Conservation (phyloP, 64 coral and sea anemone species). For the Stylophora pistillata region DNA sequence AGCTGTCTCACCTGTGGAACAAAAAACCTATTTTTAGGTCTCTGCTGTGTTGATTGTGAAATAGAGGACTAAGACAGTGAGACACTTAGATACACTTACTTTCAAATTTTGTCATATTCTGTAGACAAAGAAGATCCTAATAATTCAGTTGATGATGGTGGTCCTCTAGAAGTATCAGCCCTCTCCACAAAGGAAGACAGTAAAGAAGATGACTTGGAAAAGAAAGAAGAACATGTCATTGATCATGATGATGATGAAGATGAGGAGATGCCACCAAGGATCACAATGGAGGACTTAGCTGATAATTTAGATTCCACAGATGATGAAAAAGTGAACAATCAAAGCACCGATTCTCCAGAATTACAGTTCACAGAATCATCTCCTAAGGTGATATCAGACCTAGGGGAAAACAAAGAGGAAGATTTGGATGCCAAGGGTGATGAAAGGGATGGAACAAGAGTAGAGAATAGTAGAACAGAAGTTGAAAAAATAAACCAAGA, state of each 20-base stretch:
- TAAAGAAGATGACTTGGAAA: not conserved
- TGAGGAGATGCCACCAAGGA: constrained; percentile 47
- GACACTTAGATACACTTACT: not conserved
- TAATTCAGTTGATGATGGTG: constrained; percentile 22
- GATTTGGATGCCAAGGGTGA: not conserved
- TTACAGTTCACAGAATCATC: not conserved
- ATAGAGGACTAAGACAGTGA: too few relatives aligned
- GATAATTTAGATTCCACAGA: constrained; percentile 11
- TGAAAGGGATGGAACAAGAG: not conserved
- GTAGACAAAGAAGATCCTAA: not conserved
- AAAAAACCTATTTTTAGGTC: too few relatives aligned
- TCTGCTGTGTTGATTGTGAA: too few relatives aligned
- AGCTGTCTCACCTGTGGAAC: too few relatives aligned
- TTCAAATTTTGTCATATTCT: not conserved
- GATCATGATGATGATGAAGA: constrained; percentile 41
- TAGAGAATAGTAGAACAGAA: not conserved
- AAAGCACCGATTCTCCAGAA: not conserved
- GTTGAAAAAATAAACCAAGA: not conserved
- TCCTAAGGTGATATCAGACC: constrained; percentile 7
- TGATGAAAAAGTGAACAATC: not conserved
- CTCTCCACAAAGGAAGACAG: constrained; percentile 12
- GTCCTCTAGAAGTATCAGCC: constrained; percentile 27
- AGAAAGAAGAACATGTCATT: not conserved
- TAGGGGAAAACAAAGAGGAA: not conserved
- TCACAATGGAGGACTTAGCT: constrained; percentile 71